Percentiles rank a stretch among this genome's conserved stretches.
Evolutionary conservation across 2,888 invertebrate species (phyloP).

Genomic region (Andrena minutula): DNA sequence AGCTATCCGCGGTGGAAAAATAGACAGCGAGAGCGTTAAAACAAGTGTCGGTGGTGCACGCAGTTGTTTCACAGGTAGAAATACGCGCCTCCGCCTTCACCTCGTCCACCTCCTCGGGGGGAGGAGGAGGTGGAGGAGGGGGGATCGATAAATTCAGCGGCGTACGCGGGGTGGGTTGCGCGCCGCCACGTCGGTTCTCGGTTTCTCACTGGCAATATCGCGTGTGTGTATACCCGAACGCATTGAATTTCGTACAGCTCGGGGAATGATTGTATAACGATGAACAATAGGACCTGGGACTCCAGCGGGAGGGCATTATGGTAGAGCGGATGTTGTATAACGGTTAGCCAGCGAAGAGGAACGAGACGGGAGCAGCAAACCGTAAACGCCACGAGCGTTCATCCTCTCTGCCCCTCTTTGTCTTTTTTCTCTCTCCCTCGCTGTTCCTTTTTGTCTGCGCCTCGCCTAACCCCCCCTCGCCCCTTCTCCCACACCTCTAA

Average conservation of each 20-base stretch:
- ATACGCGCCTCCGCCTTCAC: slow-evolving; percentile 13
- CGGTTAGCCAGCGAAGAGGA: slow-evolving; percentile 85
- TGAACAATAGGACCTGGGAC: slow-evolving; percentile 82
- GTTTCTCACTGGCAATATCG: slow-evolving; percentile 54
- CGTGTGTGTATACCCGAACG: slow-evolving; percentile 55
- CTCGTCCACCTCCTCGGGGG: slow-evolving; percentile 1
- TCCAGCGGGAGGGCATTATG: slow-evolving; percentile 80
- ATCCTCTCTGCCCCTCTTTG: slow-evolving; percentile 66
- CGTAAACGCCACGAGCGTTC: slow-evolving; percentile 81
- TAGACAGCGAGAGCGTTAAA: slow-evolving; percentile 21
- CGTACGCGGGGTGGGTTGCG: slow-evolving; percentile 37
- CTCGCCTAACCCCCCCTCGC: not conserved
- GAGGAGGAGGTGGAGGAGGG: not conserved
- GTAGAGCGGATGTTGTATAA: slow-evolving; percentile 85
- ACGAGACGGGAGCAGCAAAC: slow-evolving; percentile 83
- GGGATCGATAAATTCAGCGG: slow-evolving; percentile 67
- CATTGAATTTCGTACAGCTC: slow-evolving; percentile 75
- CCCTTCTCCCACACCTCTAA: not conserved
- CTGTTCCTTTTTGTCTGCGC: not conserved
- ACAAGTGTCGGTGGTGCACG: not conserved
- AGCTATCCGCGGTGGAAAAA: not conserved
- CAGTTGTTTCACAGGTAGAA: slow-evolving; percentile 38
- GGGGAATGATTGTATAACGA: slow-evolving; percentile 82
- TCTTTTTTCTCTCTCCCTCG: slow-evolving; percentile 12
- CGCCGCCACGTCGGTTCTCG: slow-evolving; percentile 38